phyloP scores from a whole-genome alignment of 2,113 vertebrate genomes.

The Ammospiza nelsoni region DNA sequence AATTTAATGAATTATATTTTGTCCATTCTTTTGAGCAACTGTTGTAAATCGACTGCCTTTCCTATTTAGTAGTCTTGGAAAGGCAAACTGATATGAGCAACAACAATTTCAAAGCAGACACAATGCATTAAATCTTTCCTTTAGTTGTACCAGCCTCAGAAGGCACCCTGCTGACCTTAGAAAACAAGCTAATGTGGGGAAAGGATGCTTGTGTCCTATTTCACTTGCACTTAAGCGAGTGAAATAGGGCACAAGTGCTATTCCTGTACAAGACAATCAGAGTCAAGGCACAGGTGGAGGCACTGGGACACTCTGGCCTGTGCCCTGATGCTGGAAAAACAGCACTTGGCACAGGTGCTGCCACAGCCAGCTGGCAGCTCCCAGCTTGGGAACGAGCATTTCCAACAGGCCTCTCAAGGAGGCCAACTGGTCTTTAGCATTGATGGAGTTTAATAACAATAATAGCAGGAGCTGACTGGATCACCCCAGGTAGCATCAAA shows the following conservation, averaged over 20 bases:
- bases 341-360: not conserved
- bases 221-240: not conserved
- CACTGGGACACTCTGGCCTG: not conserved
- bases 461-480: not conserved
- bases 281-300: not conserved
- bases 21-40: not conserved
- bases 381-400: not conserved
- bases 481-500: not conserved
- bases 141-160: not conserved
- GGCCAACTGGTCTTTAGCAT: not conserved
- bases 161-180: not conserved
- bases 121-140: not conserved
- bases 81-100: not conserved
- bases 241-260: constrained; percentile 31
- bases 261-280: constrained; percentile 9
- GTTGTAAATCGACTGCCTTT: not conserved
- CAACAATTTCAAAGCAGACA: not conserved
- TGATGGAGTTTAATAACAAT: not conserved
- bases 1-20: not conserved
- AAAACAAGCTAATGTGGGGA: not conserved
- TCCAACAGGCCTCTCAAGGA: not conserved
- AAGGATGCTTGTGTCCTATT: not conserved
- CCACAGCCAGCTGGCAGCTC: not conserved
- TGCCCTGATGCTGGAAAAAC: not conserved
- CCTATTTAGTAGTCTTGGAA: not conserved